Evolutionary conservation across 23 tunicate species (phyloP).

Genomic region (Ciona savignyi): DNA sequence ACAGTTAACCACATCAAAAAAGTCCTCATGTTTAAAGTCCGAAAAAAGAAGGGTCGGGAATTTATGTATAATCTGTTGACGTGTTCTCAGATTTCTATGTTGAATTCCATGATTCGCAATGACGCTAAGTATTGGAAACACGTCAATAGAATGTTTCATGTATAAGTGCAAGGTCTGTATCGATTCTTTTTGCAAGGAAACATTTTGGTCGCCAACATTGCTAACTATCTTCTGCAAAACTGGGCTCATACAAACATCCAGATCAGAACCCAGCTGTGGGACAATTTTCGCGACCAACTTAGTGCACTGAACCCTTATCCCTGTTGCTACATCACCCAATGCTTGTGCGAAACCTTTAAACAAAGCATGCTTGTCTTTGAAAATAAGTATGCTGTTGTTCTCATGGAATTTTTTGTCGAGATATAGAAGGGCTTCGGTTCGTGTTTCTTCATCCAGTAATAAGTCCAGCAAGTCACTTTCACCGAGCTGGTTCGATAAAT

Average conservation of each 20-base stretch:
- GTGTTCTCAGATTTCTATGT: constrained; percentile 26
- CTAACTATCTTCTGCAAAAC: constrained; percentile 42
- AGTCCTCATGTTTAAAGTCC: constrained; percentile 80
- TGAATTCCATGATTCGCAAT: constrained; percentile 71
- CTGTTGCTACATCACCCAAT: constrained; percentile 25
- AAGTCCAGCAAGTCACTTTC: constrained; percentile 33
- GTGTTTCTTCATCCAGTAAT: constrained; percentile 23
- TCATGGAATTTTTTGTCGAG: constrained; percentile 53
- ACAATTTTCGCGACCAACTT: constrained; percentile 62
- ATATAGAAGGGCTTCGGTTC: constrained; percentile 31
- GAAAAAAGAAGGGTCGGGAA: constrained; percentile 84
- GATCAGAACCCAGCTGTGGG: constrained; percentile 58
- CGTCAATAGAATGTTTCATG: constrained; percentile 76
- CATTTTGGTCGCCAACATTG: constrained; percentile 50
- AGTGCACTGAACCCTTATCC: constrained; percentile 51
- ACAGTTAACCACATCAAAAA: constrained; percentile 68
- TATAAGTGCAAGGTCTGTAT: constrained; percentile 73
- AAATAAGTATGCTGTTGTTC: constrained; percentile 46
- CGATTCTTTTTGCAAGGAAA: constrained; percentile 66
- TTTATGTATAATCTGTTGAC: constrained; percentile 48
- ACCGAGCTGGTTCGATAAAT: constrained; percentile 37
- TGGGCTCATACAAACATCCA: constrained; percentile 55
- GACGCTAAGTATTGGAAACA: constrained; percentile 27
- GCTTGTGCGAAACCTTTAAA: constrained; percentile 54
- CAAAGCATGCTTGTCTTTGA: constrained; percentile 41